Base-by-base conservation (phyloP, 2,113 vertebrate genomes). In the Paratilapia polleni region DNA sequence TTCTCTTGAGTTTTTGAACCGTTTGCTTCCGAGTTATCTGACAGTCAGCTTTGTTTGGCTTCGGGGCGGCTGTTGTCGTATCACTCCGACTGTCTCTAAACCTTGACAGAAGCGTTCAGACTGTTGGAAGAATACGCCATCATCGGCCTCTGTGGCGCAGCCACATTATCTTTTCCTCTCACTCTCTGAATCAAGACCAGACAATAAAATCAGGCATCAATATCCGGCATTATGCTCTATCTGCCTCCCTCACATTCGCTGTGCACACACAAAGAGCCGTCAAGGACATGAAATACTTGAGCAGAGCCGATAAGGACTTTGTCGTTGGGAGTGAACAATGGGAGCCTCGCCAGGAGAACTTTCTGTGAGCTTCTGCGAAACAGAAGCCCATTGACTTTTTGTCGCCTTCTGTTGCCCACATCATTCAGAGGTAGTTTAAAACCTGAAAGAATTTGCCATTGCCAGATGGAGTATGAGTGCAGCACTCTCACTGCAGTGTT, bases 351-450 rank as follows among this genome's bases (percentile, higher is more conserved):
- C 4, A 3, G 31, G 77, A 56, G 31, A 64, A 54, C 2, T 1
- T 79, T 63, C 56, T 76, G 54, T 36, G 43, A 54, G 20, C 10
- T 66, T 52, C 49, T 64, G n/a, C 24, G 41, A 66, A 80, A 66
- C 61, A 54, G 31, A 78, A 28, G 31, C 54, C 49, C 43, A 73
- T 31, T 73, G 66, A 73, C 43, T 73, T 73, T 73, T 31, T 19
- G 24, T 52, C 3, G 17, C 43, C 66, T 73, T 73, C 24, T 49
- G 24, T 70, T 6, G 10, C 66, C 66, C 43, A 70, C 66, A 52
- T 70, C 10, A 2, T 52, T 70, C 66, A 70, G 43, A 73, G 66
- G 26, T 28, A 70, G 41, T 73, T 73, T 73, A 73, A 73, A 73
- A 47, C 15, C 24, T 73, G 19, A 19, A 73, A 73, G 43, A 52